Evolutionary conservation across 2,888 invertebrate species (phyloP).

Genomic region (Trichogramma evanescens): DNA sequence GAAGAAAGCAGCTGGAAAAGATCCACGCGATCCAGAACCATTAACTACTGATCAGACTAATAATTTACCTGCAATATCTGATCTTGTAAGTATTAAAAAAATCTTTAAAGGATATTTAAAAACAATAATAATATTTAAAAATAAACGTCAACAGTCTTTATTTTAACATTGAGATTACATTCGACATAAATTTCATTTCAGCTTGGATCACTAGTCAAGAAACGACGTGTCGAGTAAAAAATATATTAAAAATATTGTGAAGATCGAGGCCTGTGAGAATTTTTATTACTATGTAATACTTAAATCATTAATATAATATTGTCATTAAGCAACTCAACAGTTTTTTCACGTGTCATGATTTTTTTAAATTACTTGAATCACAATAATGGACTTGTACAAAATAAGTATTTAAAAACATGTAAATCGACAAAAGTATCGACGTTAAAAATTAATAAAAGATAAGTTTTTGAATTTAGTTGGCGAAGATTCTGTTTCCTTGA

Average conservation of each 20-base stretch:
- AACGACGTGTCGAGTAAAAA: conserved; percentile 64
- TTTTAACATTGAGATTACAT: conserved; percentile 20
- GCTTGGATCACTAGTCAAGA: conserved; percentile 75
- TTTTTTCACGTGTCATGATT: not conserved
- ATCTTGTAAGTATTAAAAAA: conserved; percentile 52
- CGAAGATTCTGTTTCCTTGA: conserved; percentile 8
- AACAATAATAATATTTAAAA: conserved; percentile 5
- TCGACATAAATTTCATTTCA: conserved; percentile 38
- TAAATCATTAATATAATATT: too few relatives aligned
- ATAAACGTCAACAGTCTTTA: conserved; percentile 16
- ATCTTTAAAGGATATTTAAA: conserved; percentile 2
- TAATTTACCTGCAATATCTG: conserved; percentile 73
- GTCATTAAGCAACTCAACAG: too few relatives aligned
- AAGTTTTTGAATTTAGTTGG: conserved; percentile 6
- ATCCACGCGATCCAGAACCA: conserved; percentile 37
- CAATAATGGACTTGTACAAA: not conserved
- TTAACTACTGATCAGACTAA: conserved; percentile 60
- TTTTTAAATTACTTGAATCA: conserved; percentile 2
- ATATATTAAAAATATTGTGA: conserved; percentile 6
- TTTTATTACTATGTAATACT: not conserved
- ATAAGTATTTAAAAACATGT: not conserved
- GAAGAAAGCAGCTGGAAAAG: conserved; percentile 47
- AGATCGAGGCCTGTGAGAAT: conserved; percentile 8
- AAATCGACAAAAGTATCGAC: not conserved
- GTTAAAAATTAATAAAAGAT: not conserved